phyloP scores from a whole-genome alignment of 2,113 vertebrate species.

The Turdus rufiventris region DNA sequence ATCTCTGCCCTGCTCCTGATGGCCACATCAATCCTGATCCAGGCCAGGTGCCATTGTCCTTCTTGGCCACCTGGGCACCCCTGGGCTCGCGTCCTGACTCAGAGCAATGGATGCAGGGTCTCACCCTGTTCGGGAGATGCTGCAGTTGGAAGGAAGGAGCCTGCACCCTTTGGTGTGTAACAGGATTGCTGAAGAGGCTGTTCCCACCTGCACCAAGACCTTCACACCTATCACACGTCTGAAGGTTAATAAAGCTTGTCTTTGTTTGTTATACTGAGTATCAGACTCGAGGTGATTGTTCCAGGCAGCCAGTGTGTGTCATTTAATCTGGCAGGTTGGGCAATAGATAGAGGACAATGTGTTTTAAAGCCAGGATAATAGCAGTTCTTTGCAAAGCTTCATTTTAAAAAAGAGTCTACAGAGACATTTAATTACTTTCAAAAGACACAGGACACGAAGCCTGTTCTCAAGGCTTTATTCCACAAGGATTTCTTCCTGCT shows the following conservation, averaged over 20 bases:
- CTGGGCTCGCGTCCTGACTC: background rate
- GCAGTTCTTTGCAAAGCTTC: background rate
- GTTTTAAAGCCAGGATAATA: background rate
- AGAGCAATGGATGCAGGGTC: fast-evolving
- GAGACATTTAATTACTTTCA: background rate
- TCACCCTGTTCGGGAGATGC: background rate
- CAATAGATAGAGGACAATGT: conserved; percentile 26
- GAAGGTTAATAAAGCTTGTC: background rate
- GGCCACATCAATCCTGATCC: background rate
- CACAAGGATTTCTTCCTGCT: background rate
- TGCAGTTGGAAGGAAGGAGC: background rate
- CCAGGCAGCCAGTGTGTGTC: background rate
- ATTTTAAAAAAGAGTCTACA: background rate
- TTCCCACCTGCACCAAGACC: fast-evolving
- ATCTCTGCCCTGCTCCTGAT: background rate
- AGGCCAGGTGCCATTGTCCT: background rate
- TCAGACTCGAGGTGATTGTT: background rate
- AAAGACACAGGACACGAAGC: background rate
- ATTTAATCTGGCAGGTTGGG: background rate
- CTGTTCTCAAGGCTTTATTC: conserved; percentile 7
- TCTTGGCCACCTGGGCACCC: background rate
- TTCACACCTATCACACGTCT: background rate
- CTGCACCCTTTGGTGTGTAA: background rate
- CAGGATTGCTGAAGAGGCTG: background rate
- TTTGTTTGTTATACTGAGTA: background rate